A percentile compares a stretch with the other conserved stretches of the same genome.
phyloP scores from a whole-genome alignment of 2,113 vertebrate species.

The Nyctibius bracteatus region DNA sequence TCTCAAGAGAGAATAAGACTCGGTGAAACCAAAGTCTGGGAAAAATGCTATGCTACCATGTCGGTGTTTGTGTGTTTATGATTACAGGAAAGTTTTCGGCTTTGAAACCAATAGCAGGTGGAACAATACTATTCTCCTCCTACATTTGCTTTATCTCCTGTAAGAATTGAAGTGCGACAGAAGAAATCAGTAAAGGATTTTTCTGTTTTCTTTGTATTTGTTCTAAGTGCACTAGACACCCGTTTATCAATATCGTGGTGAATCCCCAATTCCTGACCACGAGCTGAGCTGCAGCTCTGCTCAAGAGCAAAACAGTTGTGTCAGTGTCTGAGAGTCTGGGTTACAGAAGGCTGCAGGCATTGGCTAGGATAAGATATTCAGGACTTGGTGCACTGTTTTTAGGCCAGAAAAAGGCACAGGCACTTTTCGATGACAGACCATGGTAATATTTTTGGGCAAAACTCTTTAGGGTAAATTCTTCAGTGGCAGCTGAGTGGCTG shows the following conservation, averaged over 20 bases:
- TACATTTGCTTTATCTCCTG: background rate
- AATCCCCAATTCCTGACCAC: accelerated
- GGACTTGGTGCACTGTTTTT: background rate
- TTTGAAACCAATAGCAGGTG: background rate
- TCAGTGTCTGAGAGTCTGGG: background rate
- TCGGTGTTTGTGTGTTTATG: background rate
- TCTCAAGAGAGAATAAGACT: background rate
- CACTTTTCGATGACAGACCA: background rate
- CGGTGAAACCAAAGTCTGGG: background rate
- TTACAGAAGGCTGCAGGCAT: background rate
- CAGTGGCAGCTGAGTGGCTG: background rate
- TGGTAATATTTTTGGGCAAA: background rate
- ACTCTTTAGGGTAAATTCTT: background rate
- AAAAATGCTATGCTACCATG: background rate
- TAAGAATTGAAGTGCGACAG: background rate
- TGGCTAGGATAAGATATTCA: background rate
- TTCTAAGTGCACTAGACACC: background rate
- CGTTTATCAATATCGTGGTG: background rate
- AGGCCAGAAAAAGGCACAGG: background rate
- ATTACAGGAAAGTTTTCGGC: background rate
- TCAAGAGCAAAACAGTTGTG: background rate
- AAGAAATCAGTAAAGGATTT: background rate
- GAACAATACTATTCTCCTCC: background rate
- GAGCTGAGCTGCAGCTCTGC: background rate
- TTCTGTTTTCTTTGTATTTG: background rate